phyloP scores from a whole-genome alignment of 2,888 invertebrate genomes.

The Biston stratarius region DNA sequence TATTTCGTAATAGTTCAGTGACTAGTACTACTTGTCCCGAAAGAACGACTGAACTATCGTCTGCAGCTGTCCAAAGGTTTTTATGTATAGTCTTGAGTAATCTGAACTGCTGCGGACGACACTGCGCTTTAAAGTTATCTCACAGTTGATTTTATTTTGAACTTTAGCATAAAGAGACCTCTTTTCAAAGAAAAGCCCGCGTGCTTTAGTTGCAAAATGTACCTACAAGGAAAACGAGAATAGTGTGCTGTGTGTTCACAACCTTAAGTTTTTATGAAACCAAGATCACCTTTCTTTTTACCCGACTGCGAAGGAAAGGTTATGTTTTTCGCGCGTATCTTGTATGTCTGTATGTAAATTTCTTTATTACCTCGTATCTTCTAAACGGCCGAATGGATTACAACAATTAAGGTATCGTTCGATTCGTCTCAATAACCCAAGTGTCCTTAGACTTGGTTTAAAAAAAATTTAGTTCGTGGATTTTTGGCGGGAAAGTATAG shows the following conservation, averaged over 20 bases:
- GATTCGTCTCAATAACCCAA: too few relatives aligned
- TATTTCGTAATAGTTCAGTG: not conserved
- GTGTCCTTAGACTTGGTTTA: too few relatives aligned
- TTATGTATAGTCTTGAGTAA: conserved; percentile 20
- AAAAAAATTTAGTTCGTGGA: too few relatives aligned
- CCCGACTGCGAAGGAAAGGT: too few relatives aligned
- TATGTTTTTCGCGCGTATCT: too few relatives aligned
- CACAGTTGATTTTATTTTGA: not conserved
- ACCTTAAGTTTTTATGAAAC: too few relatives aligned
- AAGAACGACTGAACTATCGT: conserved; percentile 31
- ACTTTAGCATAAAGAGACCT: not conserved
- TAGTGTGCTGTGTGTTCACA: not conserved
- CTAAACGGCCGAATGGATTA: too few relatives aligned
- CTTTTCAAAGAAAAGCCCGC: not conserved
- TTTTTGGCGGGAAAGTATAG: too few relatives aligned
- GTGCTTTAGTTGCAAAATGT: not conserved
- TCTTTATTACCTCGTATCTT: too few relatives aligned
- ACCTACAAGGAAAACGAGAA: not conserved
- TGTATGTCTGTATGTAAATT: too few relatives aligned
- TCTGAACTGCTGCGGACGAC: conserved; percentile 4
- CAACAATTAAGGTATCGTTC: too few relatives aligned
- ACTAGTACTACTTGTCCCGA: conserved; percentile 11
- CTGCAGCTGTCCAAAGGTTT: conserved; percentile 23
- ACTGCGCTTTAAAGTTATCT: conserved; percentile 13
- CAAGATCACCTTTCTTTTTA: too few relatives aligned